Evolutionary conservation across 2,888 invertebrate species (phyloP).

Genomic region (Schizotus pectinicornis): DNA sequence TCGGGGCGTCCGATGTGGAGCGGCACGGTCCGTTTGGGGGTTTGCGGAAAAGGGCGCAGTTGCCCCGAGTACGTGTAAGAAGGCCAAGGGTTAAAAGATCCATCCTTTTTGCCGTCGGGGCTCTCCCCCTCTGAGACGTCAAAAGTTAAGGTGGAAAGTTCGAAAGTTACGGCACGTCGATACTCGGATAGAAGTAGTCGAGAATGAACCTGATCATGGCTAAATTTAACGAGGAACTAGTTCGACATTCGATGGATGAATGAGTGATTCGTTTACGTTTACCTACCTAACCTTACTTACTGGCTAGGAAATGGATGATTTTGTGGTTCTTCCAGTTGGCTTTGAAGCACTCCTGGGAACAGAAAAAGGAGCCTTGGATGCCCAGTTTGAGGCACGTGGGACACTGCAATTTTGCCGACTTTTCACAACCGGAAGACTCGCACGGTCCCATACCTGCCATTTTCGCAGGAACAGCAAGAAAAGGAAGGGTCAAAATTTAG

Average conservation of each 20-base stretch:
- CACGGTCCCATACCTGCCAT: slow-evolving; percentile 67
- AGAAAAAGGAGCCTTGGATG: slow-evolving; percentile 92
- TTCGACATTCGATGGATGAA: neutral
- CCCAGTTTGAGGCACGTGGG: slow-evolving; percentile 95
- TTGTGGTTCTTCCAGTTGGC: slow-evolving; percentile 94
- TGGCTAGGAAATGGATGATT: slow-evolving; percentile 85
- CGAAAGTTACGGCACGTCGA: slow-evolving; percentile 4
- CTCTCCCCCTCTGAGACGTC: slow-evolving; percentile 66
- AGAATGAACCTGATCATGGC: no score
- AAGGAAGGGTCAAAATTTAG: no score
- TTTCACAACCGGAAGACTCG: slow-evolving; percentile 82
- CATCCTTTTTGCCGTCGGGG: slow-evolving; percentile 61
- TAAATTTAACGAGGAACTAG: no score
- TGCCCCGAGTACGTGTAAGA: slow-evolving; percentile 79
- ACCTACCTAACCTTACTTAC: slow-evolving; percentile 71
- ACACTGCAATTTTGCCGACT: slow-evolving; percentile 89
- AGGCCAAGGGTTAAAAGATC: slow-evolving; percentile 82
- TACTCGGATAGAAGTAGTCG: neutral
- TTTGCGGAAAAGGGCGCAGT: slow-evolving; percentile 81
- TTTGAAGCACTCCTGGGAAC: slow-evolving; percentile 96
- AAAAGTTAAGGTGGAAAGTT: neutral
- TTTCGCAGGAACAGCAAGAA: slow-evolving; percentile 15
- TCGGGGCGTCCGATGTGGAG: slow-evolving; percentile 87
- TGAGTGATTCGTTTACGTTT: neutral
- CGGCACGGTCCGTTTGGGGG: slow-evolving; percentile 81